Evolutionary conservation across 2,888 invertebrate species (phyloP).

Genomic region (Troglohyphantes excavatus): DNA sequence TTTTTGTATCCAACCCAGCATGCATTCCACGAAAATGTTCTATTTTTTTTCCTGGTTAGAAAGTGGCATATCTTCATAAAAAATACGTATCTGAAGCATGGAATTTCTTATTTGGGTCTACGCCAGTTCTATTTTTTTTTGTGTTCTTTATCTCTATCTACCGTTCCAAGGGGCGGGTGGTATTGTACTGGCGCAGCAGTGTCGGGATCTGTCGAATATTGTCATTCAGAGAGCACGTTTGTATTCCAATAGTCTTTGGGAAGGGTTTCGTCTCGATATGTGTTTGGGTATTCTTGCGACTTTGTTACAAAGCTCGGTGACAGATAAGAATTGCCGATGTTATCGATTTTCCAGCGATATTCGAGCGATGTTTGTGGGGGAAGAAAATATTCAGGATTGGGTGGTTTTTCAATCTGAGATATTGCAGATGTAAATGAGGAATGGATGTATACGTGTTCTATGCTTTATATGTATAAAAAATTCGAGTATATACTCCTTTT

Average conservation of each 20-base stretch:
- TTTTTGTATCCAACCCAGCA: not conserved
- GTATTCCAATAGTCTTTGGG: slow-evolving; percentile 23
- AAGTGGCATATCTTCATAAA: slow-evolving; percentile 42
- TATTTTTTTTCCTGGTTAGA: slow-evolving; percentile 27
- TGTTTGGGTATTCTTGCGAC: not conserved
- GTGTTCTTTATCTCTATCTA: not conserved
- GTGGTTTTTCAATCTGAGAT: not conserved
- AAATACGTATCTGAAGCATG: slow-evolving; percentile 33
- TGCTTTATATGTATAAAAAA: too few relatives aligned
- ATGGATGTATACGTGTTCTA: too few relatives aligned
- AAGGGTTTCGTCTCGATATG: not conserved
- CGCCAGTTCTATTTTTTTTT: slow-evolving; percentile 18
- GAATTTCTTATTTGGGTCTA: slow-evolving; percentile 47
- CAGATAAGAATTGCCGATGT: not conserved
- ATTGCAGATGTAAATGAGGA: not conserved
- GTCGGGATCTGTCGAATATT: slow-evolving; percentile 4
- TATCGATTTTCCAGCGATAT: not conserved
- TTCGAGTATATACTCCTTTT: too few relatives aligned
- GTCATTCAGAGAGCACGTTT: slow-evolving; percentile 12
- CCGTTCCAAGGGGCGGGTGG: not conserved
- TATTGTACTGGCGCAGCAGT: not conserved
- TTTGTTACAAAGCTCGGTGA: not conserved
- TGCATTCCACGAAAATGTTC: slow-evolving; percentile 18
- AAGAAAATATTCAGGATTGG: not conserved
- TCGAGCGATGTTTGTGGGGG: not conserved